Evolutionary conservation across 2,113 vertebrate species (phyloP), one percentile per base, ranked within the genome.

Genomic region (Tetraodon nigroviridis): DNA sequence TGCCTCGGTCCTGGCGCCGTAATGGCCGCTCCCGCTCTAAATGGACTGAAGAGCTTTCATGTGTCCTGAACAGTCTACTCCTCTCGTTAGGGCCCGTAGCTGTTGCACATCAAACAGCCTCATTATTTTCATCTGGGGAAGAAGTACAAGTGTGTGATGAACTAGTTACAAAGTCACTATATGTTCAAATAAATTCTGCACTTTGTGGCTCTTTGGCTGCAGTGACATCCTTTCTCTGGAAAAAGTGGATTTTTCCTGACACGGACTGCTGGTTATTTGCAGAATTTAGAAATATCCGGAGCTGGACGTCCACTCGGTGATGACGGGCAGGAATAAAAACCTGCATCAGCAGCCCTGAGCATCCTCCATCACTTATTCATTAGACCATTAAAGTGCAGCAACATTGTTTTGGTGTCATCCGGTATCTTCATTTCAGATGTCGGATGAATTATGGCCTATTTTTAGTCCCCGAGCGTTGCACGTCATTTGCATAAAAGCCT

Each of bases 1-100:
- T 53, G 81, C 73, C 79, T 77, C 61, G 56, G 76, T 55, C 68
- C 71, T 12, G 60, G 32, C 18, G 41, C 46, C 21, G 18, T 83
- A 81, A 83, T 76, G 76, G 71, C 64, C 51, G 75, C 73, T 77
- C 69, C 47, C 56, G 73, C 79, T 58, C 85, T 80, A 87, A 85
- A 87, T 82, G 79, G 78, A 86, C 81, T 80, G 78, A 76, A 81
- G 82, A 70, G 85, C 79, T 85, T 87, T 86, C 73, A 84, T 84
- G 84, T 84, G 75, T 79, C 81, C 83, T 79, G 76, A 80, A 76
- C 80, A 72, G 83, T 84, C 63, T 74, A 73, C 78, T 80, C 72
- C 81, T 80, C 84, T 89, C 78, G 82, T 87, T 81, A 85, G 55
- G 18, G 69, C 60, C 70, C 55, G 42, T 53, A 79, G 83, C 78